Percentiles rank a stretch among this genome's conserved stretches.
These are phyloP conservation scores for Pristionchus entomophagus DNA, from an alignment of 2,888 invertebrate species.

Conservation along the genomic window DNA sequence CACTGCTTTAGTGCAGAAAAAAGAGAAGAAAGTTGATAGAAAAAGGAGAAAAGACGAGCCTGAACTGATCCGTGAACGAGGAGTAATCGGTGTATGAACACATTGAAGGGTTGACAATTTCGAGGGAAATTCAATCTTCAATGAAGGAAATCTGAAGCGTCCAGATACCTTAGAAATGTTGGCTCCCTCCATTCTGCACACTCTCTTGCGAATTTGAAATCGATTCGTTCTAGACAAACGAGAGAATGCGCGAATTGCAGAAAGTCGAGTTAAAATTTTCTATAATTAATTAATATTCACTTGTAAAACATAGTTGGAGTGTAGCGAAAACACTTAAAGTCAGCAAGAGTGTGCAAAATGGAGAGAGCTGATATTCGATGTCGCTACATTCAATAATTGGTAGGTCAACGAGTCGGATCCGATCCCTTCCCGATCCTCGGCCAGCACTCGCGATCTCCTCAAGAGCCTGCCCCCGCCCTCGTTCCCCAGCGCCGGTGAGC, in stretches of 20 bases:
- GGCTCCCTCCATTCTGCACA: too few relatives aligned
- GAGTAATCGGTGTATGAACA: too few relatives aligned
- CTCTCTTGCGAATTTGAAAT: too few relatives aligned
- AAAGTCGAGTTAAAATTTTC: too few relatives aligned
- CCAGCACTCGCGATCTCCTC: background rate
- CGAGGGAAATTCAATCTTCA: too few relatives aligned
- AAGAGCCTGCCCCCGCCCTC: background rate
- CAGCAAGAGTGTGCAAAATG: background rate
- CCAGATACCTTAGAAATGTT: too few relatives aligned
- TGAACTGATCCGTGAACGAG: background rate
- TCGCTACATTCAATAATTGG: background rate
- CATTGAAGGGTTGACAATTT: too few relatives aligned
- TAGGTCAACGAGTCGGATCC: conserved; percentile 40
- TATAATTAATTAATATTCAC: too few relatives aligned
- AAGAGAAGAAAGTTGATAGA: background rate
- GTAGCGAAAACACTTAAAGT: background rate
- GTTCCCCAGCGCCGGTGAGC: background rate
- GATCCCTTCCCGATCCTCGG: conserved; percentile 20
- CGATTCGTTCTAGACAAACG: too few relatives aligned
- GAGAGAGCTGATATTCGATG: background rate
- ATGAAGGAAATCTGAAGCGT: too few relatives aligned
- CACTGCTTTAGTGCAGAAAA: background rate
- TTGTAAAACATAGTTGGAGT: background rate
- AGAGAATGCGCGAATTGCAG: too few relatives aligned
- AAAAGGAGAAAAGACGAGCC: background rate